phyloP scores from a whole-genome alignment of 2,888 invertebrate genomes.

The Mythimna impura region DNA sequence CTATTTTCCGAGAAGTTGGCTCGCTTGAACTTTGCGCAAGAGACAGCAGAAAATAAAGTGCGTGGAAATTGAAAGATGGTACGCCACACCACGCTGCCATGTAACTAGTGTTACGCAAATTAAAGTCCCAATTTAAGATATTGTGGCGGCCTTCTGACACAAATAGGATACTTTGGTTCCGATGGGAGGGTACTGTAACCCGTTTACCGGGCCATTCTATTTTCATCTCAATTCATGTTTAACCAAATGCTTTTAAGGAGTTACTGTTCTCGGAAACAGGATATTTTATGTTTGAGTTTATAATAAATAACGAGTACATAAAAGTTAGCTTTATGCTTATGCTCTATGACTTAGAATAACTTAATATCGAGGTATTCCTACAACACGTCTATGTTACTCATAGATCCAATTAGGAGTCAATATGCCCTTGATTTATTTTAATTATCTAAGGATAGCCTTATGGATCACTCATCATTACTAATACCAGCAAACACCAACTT shows the following conservation, averaged over 20 bases:
- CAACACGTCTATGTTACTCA: neutral
- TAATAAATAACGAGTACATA: slow-evolving; percentile 1
- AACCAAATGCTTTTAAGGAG: slow-evolving; percentile 25
- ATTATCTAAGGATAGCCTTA: neutral
- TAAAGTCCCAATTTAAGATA: slow-evolving; percentile 73
- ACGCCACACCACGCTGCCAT: slow-evolving; percentile 71
- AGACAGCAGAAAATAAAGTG: slow-evolving; percentile 80
- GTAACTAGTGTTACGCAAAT: slow-evolving; percentile 80
- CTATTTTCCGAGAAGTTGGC: slow-evolving; percentile 66
- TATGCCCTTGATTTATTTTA: neutral
- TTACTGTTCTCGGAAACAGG: slow-evolving; percentile 21
- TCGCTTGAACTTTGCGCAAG: slow-evolving; percentile 80
- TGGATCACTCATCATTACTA: neutral
- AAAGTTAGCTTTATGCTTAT: no score
- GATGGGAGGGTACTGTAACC: slow-evolving; percentile 42
- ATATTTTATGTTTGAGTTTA: slow-evolving; percentile 12
- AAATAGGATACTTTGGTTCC: slow-evolving; percentile 57
- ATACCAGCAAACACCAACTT: slow-evolving; percentile 6
- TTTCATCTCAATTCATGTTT: slow-evolving; percentile 55
- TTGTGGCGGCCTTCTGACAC: slow-evolving; percentile 70
- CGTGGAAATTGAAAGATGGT: slow-evolving; percentile 74
- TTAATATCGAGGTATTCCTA: neutral
- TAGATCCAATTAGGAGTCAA: neutral
- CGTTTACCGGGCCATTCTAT: slow-evolving; percentile 60
- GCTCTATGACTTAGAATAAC: neutral